Percentiles rank a stretch among this genome's conserved stretches.
phyloP scores from a whole-genome alignment of 1,140 invertebrate genomes.

The Drosophila kurseongensis region DNA sequence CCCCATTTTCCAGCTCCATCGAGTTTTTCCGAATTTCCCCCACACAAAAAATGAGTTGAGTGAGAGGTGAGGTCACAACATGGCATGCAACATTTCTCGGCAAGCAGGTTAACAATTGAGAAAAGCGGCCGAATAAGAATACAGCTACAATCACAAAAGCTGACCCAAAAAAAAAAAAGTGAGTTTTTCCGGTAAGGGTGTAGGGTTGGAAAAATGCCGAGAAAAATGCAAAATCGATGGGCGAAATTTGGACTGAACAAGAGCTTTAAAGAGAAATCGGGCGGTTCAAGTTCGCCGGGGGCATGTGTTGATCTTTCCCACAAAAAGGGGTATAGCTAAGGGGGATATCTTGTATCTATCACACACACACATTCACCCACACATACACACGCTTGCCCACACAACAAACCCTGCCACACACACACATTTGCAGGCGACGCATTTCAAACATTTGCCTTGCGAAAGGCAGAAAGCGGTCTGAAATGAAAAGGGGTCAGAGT shows the following conservation, averaged over 20 bases:
- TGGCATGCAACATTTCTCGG: slow-evolving; percentile 47
- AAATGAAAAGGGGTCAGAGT: not conserved
- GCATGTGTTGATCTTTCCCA: slow-evolving; percentile 37
- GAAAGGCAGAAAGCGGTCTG: not conserved
- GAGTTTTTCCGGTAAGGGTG: not conserved
- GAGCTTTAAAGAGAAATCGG: slow-evolving; percentile 52
- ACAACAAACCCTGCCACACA: not conserved
- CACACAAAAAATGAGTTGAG: not conserved
- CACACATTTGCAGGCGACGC: slow-evolving; percentile 52
- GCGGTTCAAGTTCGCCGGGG: not conserved
- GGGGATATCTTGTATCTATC: slow-evolving; percentile 50
- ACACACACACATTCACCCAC: slow-evolving; percentile 26
- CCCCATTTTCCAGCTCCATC: not conserved
- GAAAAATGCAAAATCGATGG: slow-evolving; percentile 74
- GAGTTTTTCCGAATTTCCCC: not conserved
- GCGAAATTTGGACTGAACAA: slow-evolving; percentile 4
- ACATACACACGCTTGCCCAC: not conserved
- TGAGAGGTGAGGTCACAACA: slow-evolving; percentile 44
- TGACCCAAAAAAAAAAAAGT: slow-evolving; percentile 35
- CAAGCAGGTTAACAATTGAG: slow-evolving; percentile 57
- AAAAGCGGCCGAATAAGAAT: slow-evolving; percentile 26
- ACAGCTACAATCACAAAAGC: slow-evolving; percentile 27
- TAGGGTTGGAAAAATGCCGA: not conserved
- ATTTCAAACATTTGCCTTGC: slow-evolving; percentile 55
- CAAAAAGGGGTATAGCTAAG: slow-evolving; percentile 8